Base-by-base conservation (phyloP, 2,888 invertebrate species). In the Drosophila neotestacea region DNA sequence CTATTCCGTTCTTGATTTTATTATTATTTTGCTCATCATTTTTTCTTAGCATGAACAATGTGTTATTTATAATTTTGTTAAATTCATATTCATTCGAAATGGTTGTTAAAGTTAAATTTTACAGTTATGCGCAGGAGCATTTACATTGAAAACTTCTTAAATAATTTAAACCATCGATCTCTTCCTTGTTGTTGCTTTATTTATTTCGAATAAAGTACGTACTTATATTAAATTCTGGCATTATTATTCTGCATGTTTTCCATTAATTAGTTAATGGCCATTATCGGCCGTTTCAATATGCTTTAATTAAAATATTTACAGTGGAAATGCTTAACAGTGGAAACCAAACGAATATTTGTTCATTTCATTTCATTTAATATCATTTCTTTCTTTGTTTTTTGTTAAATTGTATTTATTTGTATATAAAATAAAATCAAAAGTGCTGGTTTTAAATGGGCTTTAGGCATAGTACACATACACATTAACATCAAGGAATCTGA, bases 221-320 rank as follows among this genome's bases (percentile, higher is more conserved):
- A 68, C 68, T 76, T 77, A 77, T 64, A 64, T 62, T 68, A 71
- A 59, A 46, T 60, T 70, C 54, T 77, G 62, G 44, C 51, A 68
- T 79, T 66, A 62, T 73, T 68, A 61, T 61, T 42, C 64, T 61
- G 68, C 68, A 63, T 79, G 55, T 55, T 62, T 55, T 71, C 60
- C 38, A 77, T 77, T 86, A 75, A 75, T 70, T 88, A 73, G 67
- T 85, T 71, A 86, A 73, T 73, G 79, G 64, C 84, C 67, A 48
- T 74, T 81, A 72, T 47, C 52, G 36, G 80, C 66, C 71, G 70
- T 68, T 69, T 64, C 70, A 63, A 70, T 70, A 81, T 75, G 88
- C 65, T 75, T 70, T 77, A 70, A 62, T 89, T 87, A 69, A 82
- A 89, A 79, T 89, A 89, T 85, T 79, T 85, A 87, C 84, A 85